These are phyloP conservation scores for Euwallacea similis DNA, from an alignment of 1,140 invertebrate species.

Conservation along the genomic window DNA sequence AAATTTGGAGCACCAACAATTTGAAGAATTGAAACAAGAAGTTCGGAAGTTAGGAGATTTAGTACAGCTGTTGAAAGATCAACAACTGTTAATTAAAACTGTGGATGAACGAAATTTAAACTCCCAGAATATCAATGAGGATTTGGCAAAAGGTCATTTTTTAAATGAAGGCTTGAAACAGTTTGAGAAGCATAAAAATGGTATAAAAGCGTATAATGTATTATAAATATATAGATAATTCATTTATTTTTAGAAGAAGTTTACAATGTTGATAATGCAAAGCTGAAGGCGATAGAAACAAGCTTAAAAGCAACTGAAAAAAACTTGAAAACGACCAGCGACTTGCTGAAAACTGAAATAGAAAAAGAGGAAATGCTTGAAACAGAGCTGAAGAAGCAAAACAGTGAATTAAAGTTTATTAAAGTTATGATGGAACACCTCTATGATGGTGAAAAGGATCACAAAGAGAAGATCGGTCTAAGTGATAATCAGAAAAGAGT, in stretches of 20 bases:
- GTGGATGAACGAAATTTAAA: too few species aligned
- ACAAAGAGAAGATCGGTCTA: too few species aligned
- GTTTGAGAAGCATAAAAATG: too few species aligned
- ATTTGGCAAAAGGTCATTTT: too few species aligned
- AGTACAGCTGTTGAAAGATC: slow-evolving; percentile 45
- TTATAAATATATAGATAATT: too few species aligned
- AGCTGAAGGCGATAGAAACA: slow-evolving; percentile 4
- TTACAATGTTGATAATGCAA: too few species aligned
- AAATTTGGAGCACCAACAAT: slow-evolving; percentile 31
- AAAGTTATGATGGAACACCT: slow-evolving; percentile 30
- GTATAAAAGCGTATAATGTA: too few species aligned
- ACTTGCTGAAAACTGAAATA: slow-evolving; percentile 33
- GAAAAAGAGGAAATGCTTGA: slow-evolving; percentile 39
- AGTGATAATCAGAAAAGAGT: too few species aligned
- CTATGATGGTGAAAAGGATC: not conserved
- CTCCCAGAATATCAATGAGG: too few species aligned
- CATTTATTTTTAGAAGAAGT: too few species aligned
- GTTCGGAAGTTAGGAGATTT: slow-evolving; percentile 45
- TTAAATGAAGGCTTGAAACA: too few species aligned
- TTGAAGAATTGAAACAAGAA: slow-evolving; percentile 45
- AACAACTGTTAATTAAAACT: slow-evolving; percentile 20
- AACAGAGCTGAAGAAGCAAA: slow-evolving; percentile 39
- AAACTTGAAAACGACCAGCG: slow-evolving; percentile 35
- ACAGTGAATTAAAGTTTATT: slow-evolving; percentile 35
- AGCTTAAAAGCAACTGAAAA: slow-evolving; percentile 26